Percentiles rank a stretch among this genome's conserved stretches.
Evolutionary conservation across 2,113 vertebrate species (phyloP).

Genomic region (Crypturellus undulatus): DNA sequence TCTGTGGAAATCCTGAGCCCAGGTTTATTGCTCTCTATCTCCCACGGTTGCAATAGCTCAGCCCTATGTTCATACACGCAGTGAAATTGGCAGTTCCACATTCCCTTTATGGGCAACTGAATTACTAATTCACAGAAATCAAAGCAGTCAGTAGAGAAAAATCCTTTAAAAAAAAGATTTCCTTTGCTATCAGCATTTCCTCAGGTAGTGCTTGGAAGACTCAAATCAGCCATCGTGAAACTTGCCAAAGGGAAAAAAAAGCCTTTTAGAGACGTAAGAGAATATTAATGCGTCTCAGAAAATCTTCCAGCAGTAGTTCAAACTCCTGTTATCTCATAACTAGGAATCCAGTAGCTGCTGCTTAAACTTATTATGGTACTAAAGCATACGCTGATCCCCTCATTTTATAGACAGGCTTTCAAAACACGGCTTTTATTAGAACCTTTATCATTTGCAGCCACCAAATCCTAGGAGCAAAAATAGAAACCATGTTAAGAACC

Average conservation of each 20-base stretch:
- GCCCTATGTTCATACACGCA: not conserved
- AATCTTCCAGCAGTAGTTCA: not conserved
- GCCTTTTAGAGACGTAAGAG: not conserved
- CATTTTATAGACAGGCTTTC: conserved; percentile 3
- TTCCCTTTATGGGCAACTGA: not conserved
- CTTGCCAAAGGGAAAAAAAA: not conserved
- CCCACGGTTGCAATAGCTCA: not conserved
- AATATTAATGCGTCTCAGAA: not conserved
- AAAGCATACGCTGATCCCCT: not conserved
- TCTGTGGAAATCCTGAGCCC: not conserved
- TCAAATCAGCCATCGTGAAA: not conserved
- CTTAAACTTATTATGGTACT: not conserved
- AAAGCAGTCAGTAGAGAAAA: not conserved
- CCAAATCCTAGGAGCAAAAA: conserved; percentile 3
- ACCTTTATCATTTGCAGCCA: not conserved
- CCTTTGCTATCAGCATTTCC: not conserved
- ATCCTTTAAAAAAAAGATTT: not conserved
- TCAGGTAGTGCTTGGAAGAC: not conserved
- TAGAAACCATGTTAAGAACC: not conserved
- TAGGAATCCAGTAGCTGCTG: not conserved
- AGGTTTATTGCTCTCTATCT: not conserved
- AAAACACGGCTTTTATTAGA: not conserved
- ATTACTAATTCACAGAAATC: not conserved
- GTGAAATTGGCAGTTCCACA: not conserved
- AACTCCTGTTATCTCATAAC: not conserved